These are phyloP conservation scores for Dicaeum eximium DNA, from an alignment of 2,113 vertebrate genomes.

Conservation along the genomic window DNA sequence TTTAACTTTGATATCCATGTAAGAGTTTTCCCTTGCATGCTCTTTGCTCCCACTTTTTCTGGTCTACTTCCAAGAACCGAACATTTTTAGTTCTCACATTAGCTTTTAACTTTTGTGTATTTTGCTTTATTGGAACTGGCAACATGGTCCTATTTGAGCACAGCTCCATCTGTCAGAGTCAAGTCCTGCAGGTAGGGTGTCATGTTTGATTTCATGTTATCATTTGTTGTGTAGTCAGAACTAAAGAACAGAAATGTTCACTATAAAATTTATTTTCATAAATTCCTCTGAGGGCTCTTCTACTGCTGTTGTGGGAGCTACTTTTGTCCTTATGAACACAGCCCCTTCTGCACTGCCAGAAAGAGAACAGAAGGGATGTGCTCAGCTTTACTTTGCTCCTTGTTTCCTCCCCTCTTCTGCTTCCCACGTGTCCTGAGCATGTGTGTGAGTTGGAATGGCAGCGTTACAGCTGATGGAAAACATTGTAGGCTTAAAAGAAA, in stretches of 20 bases:
- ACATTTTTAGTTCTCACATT: slow-evolving; percentile 33
- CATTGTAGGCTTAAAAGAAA: background rate
- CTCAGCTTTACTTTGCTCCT: background rate
- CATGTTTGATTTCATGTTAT: slow-evolving; percentile 71
- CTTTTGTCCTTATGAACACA: background rate
- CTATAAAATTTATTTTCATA: slow-evolving; percentile 27
- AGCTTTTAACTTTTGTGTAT: slow-evolving; percentile 49
- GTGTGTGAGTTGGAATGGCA: background rate
- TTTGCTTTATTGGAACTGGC: slow-evolving; percentile 70
- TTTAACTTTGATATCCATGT: background rate
- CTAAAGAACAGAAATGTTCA: slow-evolving; percentile 9
- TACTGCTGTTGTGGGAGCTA: background rate
- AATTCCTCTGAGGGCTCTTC: slow-evolving; percentile 14
- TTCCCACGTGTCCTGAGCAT: background rate
- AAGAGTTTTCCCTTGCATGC: background rate
- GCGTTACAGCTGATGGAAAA: background rate
- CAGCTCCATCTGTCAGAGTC: slow-evolving; percentile 72
- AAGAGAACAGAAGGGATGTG: background rate
- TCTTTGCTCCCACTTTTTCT: background rate
- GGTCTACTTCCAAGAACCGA: slow-evolving; percentile 28
- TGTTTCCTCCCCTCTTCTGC: background rate
- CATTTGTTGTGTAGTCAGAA: slow-evolving; percentile 59
- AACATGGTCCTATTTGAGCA: slow-evolving; percentile 54
- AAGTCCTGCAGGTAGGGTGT: slow-evolving; percentile 67
- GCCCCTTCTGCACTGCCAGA: background rate